Conservation (phyloP, 2,888 invertebrate genomes). For the Oxyscelio sp. region DNA sequence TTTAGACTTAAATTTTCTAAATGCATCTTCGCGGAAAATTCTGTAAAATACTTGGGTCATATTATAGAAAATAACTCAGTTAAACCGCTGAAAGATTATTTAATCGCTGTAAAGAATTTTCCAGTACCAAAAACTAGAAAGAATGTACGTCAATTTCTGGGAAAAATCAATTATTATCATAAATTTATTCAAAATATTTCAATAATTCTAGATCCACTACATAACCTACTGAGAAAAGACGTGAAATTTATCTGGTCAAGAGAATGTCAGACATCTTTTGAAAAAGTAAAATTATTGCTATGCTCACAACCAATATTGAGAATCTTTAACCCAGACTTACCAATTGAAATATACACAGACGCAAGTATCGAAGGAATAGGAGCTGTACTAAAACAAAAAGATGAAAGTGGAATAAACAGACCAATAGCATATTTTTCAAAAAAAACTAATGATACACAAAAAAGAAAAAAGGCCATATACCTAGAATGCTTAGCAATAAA, state of each 20-base stretch:
- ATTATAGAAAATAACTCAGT: slow-evolving; percentile 34
- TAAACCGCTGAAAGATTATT: slow-evolving; percentile 66
- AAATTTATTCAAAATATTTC: slow-evolving; percentile 46
- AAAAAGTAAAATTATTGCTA: slow-evolving; percentile 71
- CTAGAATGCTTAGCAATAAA: slow-evolving; percentile 78
- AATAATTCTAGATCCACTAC: slow-evolving; percentile 30
- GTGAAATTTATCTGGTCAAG: slow-evolving; percentile 73
- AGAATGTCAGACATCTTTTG: slow-evolving; percentile 72
- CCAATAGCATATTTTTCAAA: slow-evolving; percentile 73
- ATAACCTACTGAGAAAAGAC: slow-evolving; percentile 70
- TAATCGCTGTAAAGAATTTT: slow-evolving; percentile 62
- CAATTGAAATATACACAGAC: slow-evolving; percentile 79
- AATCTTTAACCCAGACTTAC: slow-evolving; percentile 77
- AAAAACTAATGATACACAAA: slow-evolving; percentile 67
- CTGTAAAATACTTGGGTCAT: slow-evolving; percentile 27
- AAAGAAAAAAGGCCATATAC: slow-evolving; percentile 73
- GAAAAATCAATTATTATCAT: slow-evolving; percentile 62
- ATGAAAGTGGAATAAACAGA: slow-evolving; percentile 63
- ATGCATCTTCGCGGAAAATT: slow-evolving; percentile 24
- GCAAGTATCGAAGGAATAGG: slow-evolving; percentile 76
- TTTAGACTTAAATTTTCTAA: slow-evolving; percentile 67
- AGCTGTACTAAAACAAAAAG: slow-evolving; percentile 77
- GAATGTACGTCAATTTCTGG: slow-evolving; percentile 28
- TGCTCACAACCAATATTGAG: slow-evolving; percentile 77
- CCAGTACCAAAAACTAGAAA: slow-evolving; percentile 26